Base-by-base conservation (phyloP, 2,113 vertebrate species). In the Sisor rabdophorus region DNA sequence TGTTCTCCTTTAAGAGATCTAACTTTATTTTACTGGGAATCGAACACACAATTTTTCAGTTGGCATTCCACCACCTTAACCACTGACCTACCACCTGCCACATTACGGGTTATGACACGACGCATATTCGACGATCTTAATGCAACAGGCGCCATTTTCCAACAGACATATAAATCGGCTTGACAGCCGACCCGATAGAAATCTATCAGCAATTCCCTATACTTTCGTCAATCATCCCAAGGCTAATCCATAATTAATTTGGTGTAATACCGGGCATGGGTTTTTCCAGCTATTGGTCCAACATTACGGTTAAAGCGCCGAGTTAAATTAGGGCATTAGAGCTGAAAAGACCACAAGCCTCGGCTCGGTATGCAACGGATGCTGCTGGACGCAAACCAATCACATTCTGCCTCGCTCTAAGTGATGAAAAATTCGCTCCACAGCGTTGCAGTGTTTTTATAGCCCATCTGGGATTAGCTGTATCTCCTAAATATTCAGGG, bases 401-500 rank as follows among this genome's bases (percentile, higher is more conserved):
- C 71, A 64, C 75, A 50, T 50, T n/a, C 76, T 75, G 52, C 47
- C 67, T 73, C 70, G 40, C 69, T 75, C 65, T 73, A 68, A 76
- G 71, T 65, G 81, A 74, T 71, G 36, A 81, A 60, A 65, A 58
- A 61, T 74, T 75, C 36, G 17, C 73, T 81, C 47, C 36, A 71
- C 67, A 30, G 26, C 52, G 55, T 63, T 28, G 65, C 59, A n/a
- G 68, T 22, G 12, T 54, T 64, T 53, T 58, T 58, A 63, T 48
- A 71, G 52, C 56, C 20, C 56, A 64, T 76, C 24, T 16, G 64
- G 64, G 50, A 80, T 56, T 47, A 59, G 54, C n/a, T 69, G 54
- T 15, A 73, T 50, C 71, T 77, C 65, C 56, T 67, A 69, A 68
- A 79, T 74, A 81, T 81, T 80, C 82, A 71, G 65, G 30, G 30